Evolutionary conservation across 1,140 invertebrate species (phyloP).

Genomic region (Sminthurinus signatus): DNA sequence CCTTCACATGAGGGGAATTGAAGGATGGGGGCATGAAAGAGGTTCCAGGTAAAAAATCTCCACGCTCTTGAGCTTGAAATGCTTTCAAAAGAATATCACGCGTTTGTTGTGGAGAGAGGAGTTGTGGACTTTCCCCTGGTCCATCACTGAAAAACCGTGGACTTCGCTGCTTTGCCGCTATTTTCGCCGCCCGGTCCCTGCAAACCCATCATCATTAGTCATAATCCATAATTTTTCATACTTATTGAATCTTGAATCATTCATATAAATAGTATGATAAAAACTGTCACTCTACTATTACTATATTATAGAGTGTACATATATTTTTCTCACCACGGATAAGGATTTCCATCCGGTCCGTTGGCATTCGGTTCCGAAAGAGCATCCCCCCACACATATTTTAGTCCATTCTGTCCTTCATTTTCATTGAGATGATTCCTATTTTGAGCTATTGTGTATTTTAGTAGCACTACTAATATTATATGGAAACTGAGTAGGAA

Average conservation of each 20-base stretch:
- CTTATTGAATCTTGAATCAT: too few species aligned
- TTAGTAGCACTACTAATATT: too few species aligned
- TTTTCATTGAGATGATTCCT: too few species aligned
- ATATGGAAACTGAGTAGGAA: too few species aligned
- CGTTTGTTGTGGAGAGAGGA: conserved; percentile 31
- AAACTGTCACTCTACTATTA: not conserved
- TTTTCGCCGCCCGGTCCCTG: conserved; percentile 25
- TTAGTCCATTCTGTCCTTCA: conserved; percentile 10
- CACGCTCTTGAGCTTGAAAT: conserved; percentile 15
- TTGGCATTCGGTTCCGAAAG: conserved; percentile 62
- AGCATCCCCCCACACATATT: conserved; percentile 75
- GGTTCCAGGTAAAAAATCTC: conserved; percentile 7
- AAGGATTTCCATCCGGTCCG: conserved; percentile 69
- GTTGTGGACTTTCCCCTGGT: not conserved
- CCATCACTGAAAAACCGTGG: conserved; percentile 8
- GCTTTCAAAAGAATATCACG: conserved; percentile 32
- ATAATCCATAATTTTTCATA: not conserved
- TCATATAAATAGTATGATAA: not conserved
- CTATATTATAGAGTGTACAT: too few species aligned
- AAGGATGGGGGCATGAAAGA: conserved; percentile 1
- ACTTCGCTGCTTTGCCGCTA: conserved; percentile 21
- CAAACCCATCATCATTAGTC: not conserved
- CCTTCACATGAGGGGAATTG: too few species aligned
- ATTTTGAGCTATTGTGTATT: too few species aligned
- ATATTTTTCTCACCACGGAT: conserved; percentile 58